Base-by-base conservation (phyloP, 2,888 invertebrate genomes). In the Hedya salicella region DNA sequence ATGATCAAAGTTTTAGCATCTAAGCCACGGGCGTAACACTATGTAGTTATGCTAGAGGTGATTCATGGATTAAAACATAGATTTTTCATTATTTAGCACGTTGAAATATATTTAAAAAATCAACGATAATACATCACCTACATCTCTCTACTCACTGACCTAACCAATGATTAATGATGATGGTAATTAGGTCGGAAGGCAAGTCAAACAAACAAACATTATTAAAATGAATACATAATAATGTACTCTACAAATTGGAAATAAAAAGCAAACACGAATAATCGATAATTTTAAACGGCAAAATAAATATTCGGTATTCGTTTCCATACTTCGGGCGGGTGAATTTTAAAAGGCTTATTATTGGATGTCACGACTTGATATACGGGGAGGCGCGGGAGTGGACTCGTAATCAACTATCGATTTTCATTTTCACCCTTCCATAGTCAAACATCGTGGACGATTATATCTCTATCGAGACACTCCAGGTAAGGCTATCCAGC, bases 301-400 rank as follows among this genome's bases (percentile, higher is more conserved):
- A 78, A 79, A 83, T 82, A 85, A 81, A 84, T 78, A 80, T 80
- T 78, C 79, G 77, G 71, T 42, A 69, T 78, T 77, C 79, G 81
- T 81, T 81, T 81, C 79, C 80, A 80, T 85, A 81, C 82, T 80
- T 82, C 79, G 78, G 78, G 83, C 81, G 79, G 79, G 70, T 73
- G 85, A 80, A 86, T 86, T 85, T 87, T 80, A 85, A 87, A 82
- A 81, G 83, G 75, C 83, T 85, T 82, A 87, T 86, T 87, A 86
- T 81, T 70, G 76, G 68, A 69, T 80, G 85, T 79, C 82, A 78
- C 69, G 68, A 68, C 68, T 73, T 77, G 82, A 82, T 80, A 75
- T 78, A 83, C 78, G 80, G 75, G 77, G 63, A 70, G 63, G 70
- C 49, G 52, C 46, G 59, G 66, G 70, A 64, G 74, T 67, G 68